Evolutionary conservation across 2,797 vertebrate species (phyloP), one percentile per base, ranked within the genome.

Genomic region (Nyctibius grandis): DNA sequence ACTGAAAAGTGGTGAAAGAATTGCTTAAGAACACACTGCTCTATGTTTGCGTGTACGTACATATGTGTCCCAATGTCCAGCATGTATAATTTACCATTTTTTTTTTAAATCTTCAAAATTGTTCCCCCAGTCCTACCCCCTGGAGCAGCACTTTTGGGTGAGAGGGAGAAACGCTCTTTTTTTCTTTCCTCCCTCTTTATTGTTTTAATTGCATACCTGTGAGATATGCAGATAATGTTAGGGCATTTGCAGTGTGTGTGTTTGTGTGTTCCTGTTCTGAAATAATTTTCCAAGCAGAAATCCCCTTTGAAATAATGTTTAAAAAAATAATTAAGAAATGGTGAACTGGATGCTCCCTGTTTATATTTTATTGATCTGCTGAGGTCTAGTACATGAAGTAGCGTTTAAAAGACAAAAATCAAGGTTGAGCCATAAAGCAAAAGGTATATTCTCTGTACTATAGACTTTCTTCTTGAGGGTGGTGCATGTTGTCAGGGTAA

Each of bases 111-210:
- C 61, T 95, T 82, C 34, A 87, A 29, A 93, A 33, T 88, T 88
- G 68, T 93, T 83, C 85, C 94, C 92, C 69, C 34, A 83, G 81
- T 96, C 78, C 89, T 91, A 80, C 17, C 50, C 50, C 93, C 65
- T 88, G 87, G 97, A 97, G 94, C 97, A 98, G 97, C 97, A 98
- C 98, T 98, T 98, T 98, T 95, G 95, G 96, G 88, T 95, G 86
- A 96, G 89, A 93, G 95, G 95, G 95, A 93, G 94, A 96, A 95
- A 95, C 61, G 5, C 13, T 60, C 70, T 77, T 91, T 63, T 85
- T 70, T 93, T 88, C 88, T 94, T 94, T 95, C 64, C 80, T 76
- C 61, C 51, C 78, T 91, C 87, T 97, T 88, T 91, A 53, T 96
- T 94, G 65, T 95, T 76, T 86, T 89, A 95, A 92, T 96, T 96